Evolutionary conservation across 2,797 vertebrate species (phyloP).

Genomic region (Streptopelia turtur): DNA sequence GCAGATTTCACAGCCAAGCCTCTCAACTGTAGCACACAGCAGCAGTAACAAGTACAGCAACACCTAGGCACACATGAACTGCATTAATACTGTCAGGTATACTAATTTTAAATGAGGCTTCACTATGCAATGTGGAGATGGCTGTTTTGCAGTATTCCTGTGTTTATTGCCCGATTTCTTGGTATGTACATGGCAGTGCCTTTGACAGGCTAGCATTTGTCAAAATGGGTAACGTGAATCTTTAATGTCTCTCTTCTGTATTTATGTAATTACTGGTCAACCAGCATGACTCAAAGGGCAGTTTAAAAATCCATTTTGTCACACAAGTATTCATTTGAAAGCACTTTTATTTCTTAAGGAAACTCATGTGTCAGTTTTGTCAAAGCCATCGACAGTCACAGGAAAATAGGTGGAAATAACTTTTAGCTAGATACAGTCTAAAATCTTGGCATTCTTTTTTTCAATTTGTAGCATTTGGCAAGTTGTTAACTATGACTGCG

Average conservation of each 20-base stretch:
- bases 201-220: slow-evolving; percentile 24
- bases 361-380: background rate
- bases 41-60: background rate
- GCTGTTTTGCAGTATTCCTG: background rate
- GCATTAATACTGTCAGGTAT: background rate
- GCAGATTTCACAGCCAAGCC: background rate
- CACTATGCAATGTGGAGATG: background rate
- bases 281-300: background rate
- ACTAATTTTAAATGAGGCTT: background rate
- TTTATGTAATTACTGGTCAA: slow-evolving; percentile 44
- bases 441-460: background rate
- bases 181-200: background rate
- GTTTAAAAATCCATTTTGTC: slow-evolving; percentile 20
- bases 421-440: background rate
- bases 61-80: accelerated
- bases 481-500: background rate
- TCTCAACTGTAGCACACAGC: background rate
- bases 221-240: background rate
- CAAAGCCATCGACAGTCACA: background rate
- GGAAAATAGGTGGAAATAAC: background rate
- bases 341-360: slow-evolving; percentile 7
- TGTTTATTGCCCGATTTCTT: background rate
- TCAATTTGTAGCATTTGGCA: background rate
- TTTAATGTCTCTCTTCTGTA: background rate
- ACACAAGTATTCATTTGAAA: slow-evolving; percentile 29